Conservation (phyloP, 2,888 invertebrate species). For the Hyles lineata region DNA sequence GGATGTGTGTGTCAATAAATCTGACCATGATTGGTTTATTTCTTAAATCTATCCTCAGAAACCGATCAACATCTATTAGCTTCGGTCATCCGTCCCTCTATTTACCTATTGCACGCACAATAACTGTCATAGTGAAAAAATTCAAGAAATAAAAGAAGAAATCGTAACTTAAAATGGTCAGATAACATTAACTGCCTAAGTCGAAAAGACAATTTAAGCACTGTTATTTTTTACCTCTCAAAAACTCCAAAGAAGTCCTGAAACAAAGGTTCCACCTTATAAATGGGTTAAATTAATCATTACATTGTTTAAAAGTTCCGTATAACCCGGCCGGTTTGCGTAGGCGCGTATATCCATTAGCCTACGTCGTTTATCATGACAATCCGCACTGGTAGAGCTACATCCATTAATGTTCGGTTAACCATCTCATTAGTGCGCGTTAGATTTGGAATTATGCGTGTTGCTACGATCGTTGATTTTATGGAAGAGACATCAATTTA, state of each 20-base stretch:
- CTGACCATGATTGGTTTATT: too few relatives aligned
- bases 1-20: too few relatives aligned
- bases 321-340: slow-evolving; percentile 38
- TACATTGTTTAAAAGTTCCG: slow-evolving; percentile 16
- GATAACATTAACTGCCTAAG: not conserved
- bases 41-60: too few relatives aligned
- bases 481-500: slow-evolving; percentile 40
- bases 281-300: slow-evolving; percentile 1
- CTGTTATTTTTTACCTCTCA: not conserved
- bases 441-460: slow-evolving; percentile 63
- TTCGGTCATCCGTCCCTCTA: too few relatives aligned
- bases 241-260: not conserved
- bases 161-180: not conserved
- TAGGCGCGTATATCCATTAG: slow-evolving; percentile 52
- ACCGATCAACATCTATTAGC: too few relatives aligned
- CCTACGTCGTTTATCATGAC: slow-evolving; percentile 61
- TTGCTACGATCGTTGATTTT: slow-evolving; percentile 31
- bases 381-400: slow-evolving; percentile 50
- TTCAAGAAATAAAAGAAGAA: not conserved
- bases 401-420: slow-evolving; percentile 72
- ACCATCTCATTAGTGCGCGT: slow-evolving; percentile 75
- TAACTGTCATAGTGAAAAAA: too few relatives aligned
- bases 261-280: not conserved
- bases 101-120: too few relatives aligned
- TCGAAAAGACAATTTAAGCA: not conserved